Evolutionary conservation across 2,797 vertebrate genomes (phyloP), one percentile per base, ranked within the genome.

Genomic region (Coluber constrictor): DNA sequence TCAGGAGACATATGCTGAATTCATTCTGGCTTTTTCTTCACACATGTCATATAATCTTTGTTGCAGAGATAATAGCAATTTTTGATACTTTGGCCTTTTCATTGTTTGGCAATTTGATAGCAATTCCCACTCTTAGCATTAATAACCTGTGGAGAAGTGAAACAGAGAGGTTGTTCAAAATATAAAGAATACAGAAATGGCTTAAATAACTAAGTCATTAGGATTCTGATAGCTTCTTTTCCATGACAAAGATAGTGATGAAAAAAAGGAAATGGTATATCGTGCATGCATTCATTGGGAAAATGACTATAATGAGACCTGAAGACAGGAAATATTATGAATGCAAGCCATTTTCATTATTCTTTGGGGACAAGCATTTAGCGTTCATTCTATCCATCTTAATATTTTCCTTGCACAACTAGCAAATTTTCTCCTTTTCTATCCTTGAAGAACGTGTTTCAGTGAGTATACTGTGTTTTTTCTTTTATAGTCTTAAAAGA

Each of bases 191-290:
- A 97, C 94, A 93, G 95, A 94, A 96, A 96, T 96, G 88, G 90
- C 94, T 98, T 95, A 96, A 97, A 95, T 95, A 96, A 95, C 93
- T 74, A 90, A 96, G 95, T 97, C 93, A 97, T 97, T 96, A 96
- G 95, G 95, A 95, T 96, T 95, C 95, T 95, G 93, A 56, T 96
- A 95, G 95, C 92, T 91, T 96, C 86, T 43, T 95, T 55, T 93
- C 89, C 88, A 94, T 90, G 92, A 94, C 93, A 96, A 96, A 96
- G 88, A 97, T 94, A 83, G 92, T 90, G 96, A 96, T 94, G 95
- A 97, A 95, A 95, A 60, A 96, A 94, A 95, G 94, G 95, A 97
- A 98, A 97, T 94, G 93, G 94, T 94, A 92, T 87, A 94, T 93
- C 95, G 95, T 87, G 93, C 94, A 95, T 94, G 94, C 94, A 95